Base-by-base conservation (phyloP, 2,888 invertebrate species). In the Dyspetes luteomarginatus region DNA sequence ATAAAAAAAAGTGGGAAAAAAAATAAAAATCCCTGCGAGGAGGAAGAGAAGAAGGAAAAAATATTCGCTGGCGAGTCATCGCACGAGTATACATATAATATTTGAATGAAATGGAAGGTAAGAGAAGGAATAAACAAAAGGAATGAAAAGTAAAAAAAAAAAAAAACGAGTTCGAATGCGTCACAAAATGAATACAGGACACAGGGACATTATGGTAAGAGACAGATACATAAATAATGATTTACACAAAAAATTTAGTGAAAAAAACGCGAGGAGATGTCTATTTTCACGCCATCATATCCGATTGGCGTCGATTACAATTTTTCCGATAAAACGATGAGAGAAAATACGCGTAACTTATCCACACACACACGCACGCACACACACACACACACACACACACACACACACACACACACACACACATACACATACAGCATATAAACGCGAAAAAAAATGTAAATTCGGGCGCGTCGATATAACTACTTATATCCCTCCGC, bases 391-490 rank as follows among this genome's bases (percentile, higher is more conserved):
- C 22, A 58, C 15, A 15, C 4, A 60, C 58, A 58, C 30, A 22
- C 7, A 19, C 30, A 24, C 19, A 58, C 36, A 55, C 41, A 50
- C 24, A 50, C 4, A 62, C 7, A 60, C 24, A 60, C 24, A 17
- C 3, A 55, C 41, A 36, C 15, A 43, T 7, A 7, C 24, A 19
- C 2, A 52, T 4, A 24, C 19, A 52, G 22, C 45, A 48, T 55
- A 62, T 58, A 69, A 15, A 78, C 76, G 73, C 28, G 76, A 78
- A 43, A 82, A 82, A 67, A 75, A 82, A 68, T 79, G 74, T 82
- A 80, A 72, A 83, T 80, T 83, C 78, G 82, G 80, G 79, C 65
- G 65, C 78, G 80, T 78, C 69, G 72, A 78, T 78, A 72, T 78
- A 72, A 78, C 50, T 71, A 78, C 36, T 48, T 78, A 78, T 72